Evolutionary conservation across 2,888 invertebrate species (phyloP).

Genomic region (Rapana venosa): DNA sequence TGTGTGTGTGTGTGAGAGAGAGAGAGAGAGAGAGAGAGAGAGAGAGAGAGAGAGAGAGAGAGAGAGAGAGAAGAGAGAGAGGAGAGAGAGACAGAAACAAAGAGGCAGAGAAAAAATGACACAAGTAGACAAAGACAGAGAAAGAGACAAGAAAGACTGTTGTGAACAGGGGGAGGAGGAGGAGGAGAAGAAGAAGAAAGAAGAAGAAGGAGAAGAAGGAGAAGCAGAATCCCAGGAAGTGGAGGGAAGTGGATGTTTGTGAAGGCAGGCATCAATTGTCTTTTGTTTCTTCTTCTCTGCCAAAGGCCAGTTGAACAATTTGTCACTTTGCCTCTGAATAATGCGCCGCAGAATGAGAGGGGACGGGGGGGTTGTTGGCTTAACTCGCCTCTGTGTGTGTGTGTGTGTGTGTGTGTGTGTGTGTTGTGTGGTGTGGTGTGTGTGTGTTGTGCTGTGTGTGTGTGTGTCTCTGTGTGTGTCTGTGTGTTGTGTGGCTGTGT

Average conservation of each 20-base stretch:
- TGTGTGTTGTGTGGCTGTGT: no score
- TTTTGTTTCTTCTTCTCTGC: no score
- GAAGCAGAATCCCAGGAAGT: not conserved
- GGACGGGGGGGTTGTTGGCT: not conserved
- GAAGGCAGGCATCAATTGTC: not conserved
- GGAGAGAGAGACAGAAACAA: not conserved
- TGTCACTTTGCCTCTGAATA: no score
- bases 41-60: not conserved
- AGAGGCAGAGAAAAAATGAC: not conserved
- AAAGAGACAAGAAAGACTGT: not conserved
- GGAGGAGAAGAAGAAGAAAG: not conserved
- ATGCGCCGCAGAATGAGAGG: not conserved
- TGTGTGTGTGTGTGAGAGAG: not conserved
- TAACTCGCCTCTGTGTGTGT: no score
- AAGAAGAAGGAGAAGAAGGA: not conserved
- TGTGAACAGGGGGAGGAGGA: not conserved
- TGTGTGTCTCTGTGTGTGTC: no score
- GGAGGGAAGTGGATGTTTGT: no score
- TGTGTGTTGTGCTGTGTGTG: no score
- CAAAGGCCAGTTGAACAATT: no score
- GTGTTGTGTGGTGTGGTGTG: no score
- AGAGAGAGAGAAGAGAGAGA: not conserved
- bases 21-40: not conserved
- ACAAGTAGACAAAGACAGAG: not conserved
- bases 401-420: no score